Conservation (phyloP, 1,140 invertebrate species). For the Bombus picipes region DNA sequence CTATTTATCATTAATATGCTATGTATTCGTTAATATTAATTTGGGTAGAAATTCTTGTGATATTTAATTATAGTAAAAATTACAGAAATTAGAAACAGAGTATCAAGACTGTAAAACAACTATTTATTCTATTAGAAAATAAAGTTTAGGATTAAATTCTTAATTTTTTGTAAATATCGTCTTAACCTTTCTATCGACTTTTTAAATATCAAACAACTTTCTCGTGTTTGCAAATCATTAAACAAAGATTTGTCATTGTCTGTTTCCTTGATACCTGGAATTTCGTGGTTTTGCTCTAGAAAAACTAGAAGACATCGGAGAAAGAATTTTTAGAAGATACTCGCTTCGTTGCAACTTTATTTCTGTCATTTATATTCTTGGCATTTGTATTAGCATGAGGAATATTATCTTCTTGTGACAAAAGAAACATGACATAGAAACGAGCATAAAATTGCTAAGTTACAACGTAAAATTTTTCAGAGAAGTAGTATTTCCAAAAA, state of each 20-base stretch:
- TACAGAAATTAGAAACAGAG: no score
- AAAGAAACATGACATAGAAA: neutral
- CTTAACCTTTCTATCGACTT: no score
- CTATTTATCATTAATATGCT: no score
- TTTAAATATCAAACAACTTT: neutral
- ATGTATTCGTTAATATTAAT: no score
- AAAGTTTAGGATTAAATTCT: no score
- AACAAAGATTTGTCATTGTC: neutral
- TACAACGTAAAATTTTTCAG: neutral
- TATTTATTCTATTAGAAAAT: no score
- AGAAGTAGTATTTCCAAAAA: neutral
- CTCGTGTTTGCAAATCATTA: neutral
- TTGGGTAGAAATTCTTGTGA: no score
- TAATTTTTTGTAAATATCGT: no score
- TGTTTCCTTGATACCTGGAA: neutral
- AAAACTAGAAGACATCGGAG: neutral
- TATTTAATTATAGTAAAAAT: no score
- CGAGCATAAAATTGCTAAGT: neutral
- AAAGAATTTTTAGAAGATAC: constrained; percentile 4
- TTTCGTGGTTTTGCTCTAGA: neutral
- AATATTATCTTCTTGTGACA: neutral
- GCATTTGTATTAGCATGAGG: neutral
- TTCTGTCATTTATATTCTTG: neutral
- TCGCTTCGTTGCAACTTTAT: neutral
- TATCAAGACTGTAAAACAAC: no score